These are phyloP conservation scores for Oreochromis grahami DNA, from an alignment of 2,797 vertebrate species.

Conservation along the genomic window DNA sequence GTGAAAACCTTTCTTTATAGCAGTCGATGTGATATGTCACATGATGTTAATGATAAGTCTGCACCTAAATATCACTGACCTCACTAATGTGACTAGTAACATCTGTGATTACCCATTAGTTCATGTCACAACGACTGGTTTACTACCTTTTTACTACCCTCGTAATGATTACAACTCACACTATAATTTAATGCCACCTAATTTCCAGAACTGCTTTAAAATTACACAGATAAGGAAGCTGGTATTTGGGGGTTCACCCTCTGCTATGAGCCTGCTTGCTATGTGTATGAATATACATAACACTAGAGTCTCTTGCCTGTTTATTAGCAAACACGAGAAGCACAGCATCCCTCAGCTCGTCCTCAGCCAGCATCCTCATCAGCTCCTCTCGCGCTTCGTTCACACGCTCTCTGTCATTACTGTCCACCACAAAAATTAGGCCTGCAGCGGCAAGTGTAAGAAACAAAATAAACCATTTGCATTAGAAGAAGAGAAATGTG, in stretches of 20 bases:
- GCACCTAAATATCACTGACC: background rate
- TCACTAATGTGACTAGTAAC: background rate
- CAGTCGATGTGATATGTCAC: background rate
- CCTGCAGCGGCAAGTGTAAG: slow-evolving; percentile 59
- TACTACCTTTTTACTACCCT: background rate
- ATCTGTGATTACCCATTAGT: background rate
- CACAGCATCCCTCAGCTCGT: slow-evolving; percentile 93
- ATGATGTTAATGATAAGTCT: background rate
- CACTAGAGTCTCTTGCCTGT: slow-evolving; percentile 75
- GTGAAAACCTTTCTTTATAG: background rate
- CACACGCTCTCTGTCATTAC: slow-evolving; percentile 94
- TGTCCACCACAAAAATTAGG: slow-evolving; percentile 98
- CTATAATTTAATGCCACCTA: background rate
- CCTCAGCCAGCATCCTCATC: slow-evolving; percentile 97
- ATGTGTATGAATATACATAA: background rate
- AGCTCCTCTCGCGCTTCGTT: slow-evolving; percentile 96
- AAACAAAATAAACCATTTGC: background rate
- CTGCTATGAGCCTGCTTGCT: background rate
- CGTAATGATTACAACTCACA: background rate
- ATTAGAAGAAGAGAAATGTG: background rate
- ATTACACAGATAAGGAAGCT: background rate
- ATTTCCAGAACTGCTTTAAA: background rate
- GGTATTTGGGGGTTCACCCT: background rate
- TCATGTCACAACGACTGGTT: background rate
- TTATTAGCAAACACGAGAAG: slow-evolving; percentile 97